Percentiles rank a stretch among this genome's conserved stretches.
Conservation (phyloP, 2,888 invertebrate species). For the Phrixothrix hirtus region DNA sequence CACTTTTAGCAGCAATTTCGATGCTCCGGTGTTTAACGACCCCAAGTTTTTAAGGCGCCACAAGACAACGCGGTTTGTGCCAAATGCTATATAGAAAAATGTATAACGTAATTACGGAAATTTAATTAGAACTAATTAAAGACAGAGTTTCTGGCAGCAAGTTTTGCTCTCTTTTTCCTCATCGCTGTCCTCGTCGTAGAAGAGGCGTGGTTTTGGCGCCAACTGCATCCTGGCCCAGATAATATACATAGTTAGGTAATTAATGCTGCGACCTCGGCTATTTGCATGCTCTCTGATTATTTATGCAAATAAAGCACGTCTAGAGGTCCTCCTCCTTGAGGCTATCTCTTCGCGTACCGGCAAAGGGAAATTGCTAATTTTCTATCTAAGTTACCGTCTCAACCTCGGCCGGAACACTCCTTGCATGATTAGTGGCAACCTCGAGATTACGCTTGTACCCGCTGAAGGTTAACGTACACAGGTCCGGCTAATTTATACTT, state of each 20-base stretch:
- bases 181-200: slow-evolving; percentile 27
- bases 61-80: slow-evolving; percentile 36
- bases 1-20: slow-evolving; percentile 17
- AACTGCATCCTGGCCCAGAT: slow-evolving; percentile 48
- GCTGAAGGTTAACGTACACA: slow-evolving; percentile 15
- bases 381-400: slow-evolving; percentile 48
- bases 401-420: slow-evolving; percentile 29
- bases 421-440: slow-evolving; percentile 31
- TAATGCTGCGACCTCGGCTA: slow-evolving; percentile 55
- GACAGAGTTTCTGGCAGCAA: slow-evolving; percentile 41
- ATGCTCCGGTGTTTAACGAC: slow-evolving; percentile 30
- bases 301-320: slow-evolving; percentile 56
- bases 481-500: slow-evolving; percentile 24
- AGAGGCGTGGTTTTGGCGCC: slow-evolving; percentile 43
- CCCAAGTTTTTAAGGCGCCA: slow-evolving; percentile 28
- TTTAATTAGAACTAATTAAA: slow-evolving; percentile 57
- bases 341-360: slow-evolving; percentile 42
- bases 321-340: slow-evolving; percentile 46
- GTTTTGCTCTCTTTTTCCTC: slow-evolving; percentile 41
- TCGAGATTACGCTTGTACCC: slow-evolving; percentile 21
- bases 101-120: slow-evolving; percentile 53
- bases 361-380: slow-evolving; percentile 56
- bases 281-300: slow-evolving; percentile 57
- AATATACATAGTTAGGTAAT: slow-evolving; percentile 54
- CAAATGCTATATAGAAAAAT: slow-evolving; percentile 45